These are phyloP conservation scores for Danionella dracula DNA, from an alignment of 2,797 vertebrate genomes.

Conservation along the genomic window DNA sequence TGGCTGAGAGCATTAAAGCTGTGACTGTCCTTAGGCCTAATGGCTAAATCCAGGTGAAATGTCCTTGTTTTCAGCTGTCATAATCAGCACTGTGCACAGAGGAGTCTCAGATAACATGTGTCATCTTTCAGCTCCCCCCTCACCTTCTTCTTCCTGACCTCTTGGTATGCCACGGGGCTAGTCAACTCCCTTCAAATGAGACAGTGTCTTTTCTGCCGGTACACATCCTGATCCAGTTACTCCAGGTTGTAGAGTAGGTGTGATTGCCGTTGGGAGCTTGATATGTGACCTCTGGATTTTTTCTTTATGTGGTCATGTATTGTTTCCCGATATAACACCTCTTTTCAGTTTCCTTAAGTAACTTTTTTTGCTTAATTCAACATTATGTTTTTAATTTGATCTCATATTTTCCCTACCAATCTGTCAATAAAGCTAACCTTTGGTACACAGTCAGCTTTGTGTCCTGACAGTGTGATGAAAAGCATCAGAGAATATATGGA, in stretches of 20 bases:
- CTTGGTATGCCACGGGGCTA: not conserved
- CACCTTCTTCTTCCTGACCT: not conserved
- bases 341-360: too few species aligned
- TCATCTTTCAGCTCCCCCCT: not conserved
- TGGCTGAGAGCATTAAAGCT: slow-evolving; percentile 20
- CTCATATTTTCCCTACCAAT: too few species aligned
- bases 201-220: not conserved
- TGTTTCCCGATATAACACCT: too few species aligned
- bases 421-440: not conserved
- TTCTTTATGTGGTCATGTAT: not conserved
- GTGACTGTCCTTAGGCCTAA: not conserved
- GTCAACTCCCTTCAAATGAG: not conserved
- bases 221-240: not conserved
- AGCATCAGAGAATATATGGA: slow-evolving; percentile 19
- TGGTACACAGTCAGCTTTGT: slow-evolving; percentile 21
- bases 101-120: not conserved
- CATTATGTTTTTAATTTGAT: too few species aligned
- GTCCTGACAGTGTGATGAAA: slow-evolving; percentile 12
- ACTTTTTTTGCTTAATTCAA: too few species aligned
- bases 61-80: slow-evolving; percentile 7
- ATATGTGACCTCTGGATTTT: slow-evolving; percentile 8
- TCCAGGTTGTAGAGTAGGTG: slow-evolving; percentile 5
- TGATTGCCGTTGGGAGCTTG: not conserved
- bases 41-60: slow-evolving; percentile 20
- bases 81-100: slow-evolving; percentile 2